Evolutionary conservation across 2,888 invertebrate species (phyloP), one percentile per base, ranked within the genome.

Genomic region (Andrena bucephala): DNA sequence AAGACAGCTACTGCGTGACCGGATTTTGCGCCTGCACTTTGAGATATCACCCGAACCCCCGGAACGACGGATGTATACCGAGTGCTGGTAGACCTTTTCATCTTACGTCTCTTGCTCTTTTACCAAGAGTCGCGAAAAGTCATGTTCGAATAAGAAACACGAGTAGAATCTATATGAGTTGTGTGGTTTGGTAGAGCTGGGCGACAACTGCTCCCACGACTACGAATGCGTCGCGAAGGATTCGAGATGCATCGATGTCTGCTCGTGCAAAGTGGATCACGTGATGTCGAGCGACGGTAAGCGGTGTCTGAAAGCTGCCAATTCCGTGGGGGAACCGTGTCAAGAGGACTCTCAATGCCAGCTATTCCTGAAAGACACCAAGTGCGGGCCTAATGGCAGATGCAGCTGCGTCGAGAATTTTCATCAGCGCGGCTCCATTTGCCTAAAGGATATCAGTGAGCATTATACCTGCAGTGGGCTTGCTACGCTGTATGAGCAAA

Each of bases 11-110:
- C 77, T 94, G 94, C 85, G 89, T 91, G 4, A 85, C 86, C 31
- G 93, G 94, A 42, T 89, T 89, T 62, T 94, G 94, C 82, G 88
- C 85, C 0, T 94, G 94, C 86, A 93, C 92, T 13, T 83, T 91
- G 69, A 85, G 85, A 13, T 90, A 92, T 77, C 94, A 94, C 86
- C 84, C 93, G 1, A 93, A 91, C 82, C 81, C 87, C 1, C 90
- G 92, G 59, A 89, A 88, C 24, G 92, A 90, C 3, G 88, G 89
- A 10, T 94, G 94, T 78, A 78, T 94, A 48, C 89, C 82, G 33
- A 92, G 91, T 81, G 85, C 89, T 2, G 80, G 93, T 93, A 83
- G 92, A 90, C 85, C 33, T 65, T n/a, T n/a, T 6, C 24, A 24
- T 7, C 33, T 33, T 48, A 29, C 31, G 66, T 50, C 4, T 5